A percentile compares a stretch with the other conserved stretches of the same genome.
Conservation (phyloP, 1,140 invertebrate species). For the Sycophila sp. region DNA sequence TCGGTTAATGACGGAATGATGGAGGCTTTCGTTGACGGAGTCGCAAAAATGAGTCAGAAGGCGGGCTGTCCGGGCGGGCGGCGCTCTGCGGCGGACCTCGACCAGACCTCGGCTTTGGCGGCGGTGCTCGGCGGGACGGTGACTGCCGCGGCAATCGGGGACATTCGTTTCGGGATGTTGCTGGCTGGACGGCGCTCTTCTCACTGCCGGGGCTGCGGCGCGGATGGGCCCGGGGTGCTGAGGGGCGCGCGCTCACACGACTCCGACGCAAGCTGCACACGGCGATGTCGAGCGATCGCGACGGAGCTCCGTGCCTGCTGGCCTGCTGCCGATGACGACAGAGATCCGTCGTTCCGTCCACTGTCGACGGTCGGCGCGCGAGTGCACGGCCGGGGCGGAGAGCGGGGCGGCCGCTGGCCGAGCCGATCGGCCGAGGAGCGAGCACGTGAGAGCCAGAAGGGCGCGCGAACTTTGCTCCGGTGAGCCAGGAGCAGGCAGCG, state of each 20-base stretch:
- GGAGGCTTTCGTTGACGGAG: slow-evolving; percentile 64
- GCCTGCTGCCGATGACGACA: slow-evolving; percentile 15
- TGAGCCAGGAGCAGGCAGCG: background rate
- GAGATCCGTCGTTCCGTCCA: slow-evolving; percentile 1
- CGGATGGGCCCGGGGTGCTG: background rate
- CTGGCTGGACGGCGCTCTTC: background rate
- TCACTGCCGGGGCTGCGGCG: background rate
- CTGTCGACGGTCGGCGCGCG: background rate
- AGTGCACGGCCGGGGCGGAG: background rate
- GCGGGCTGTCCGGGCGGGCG: slow-evolving; percentile 23
- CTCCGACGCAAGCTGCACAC: background rate
- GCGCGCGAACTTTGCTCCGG: background rate
- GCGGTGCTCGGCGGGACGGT: background rate
- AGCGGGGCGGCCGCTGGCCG: background rate
- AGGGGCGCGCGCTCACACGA: background rate
- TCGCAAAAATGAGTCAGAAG: slow-evolving; percentile 67
- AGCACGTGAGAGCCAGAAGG: background rate
- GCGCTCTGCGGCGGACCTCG: background rate
- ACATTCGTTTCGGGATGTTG: slow-evolving; percentile 19
- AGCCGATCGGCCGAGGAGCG: background rate
- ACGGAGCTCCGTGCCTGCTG: slow-evolving; percentile 12
- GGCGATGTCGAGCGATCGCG: background rate
- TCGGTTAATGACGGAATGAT: slow-evolving; percentile 67
- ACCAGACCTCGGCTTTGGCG: slow-evolving; percentile 2
- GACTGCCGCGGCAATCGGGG: background rate